Base-by-base conservation (phyloP, 2,797 vertebrate species). In the Orestias chungarensis region DNA sequence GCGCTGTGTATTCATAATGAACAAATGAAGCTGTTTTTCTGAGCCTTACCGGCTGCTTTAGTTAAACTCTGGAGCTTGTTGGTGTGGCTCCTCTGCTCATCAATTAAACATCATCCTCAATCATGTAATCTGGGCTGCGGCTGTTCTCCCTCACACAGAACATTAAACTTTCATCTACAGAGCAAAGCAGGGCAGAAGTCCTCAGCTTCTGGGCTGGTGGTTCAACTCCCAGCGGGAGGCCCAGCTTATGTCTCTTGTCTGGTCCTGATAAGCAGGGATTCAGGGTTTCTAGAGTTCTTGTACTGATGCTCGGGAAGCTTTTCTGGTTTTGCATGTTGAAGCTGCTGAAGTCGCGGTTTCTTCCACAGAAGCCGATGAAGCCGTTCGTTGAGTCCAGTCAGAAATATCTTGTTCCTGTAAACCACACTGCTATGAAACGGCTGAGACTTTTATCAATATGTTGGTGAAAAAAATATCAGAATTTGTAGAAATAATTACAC, bases 291-390 rank as follows among this genome's bases (percentile, higher is more conserved):
- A 1, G 14, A 38, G 38, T 38, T 38, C 38, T 38, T 38, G 38
- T n/a, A n/a, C n/a, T n/a, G n/a, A n/a, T n/a, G n/a, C n/a, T n/a
- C n/a, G n/a, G n/a, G n/a, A n/a, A n/a, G n/a, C n/a, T n/a, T n/a
- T n/a, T n/a, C n/a, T n/a, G n/a, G n/a, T n/a, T n/a, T n/a, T n/a
- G n/a, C n/a, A n/a, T n/a, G n/a, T n/a, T n/a, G n/a, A n/a, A 11
- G 42, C 14, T 2, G 10, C 43, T 44, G 43, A 8, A 27, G 50
- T 25, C 10, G 31, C 46, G 65, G 70, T 33, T 52, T 74, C 54
- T 27, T 76, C 74, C 44, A 76, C 68, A 43, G 61, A 52, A 50
- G 74, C 69, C 67, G 71, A 76, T 67, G 43, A 55, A 27, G 33
- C 64, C 8, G n/a, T 61, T 38, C n/a, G n/a, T n/a, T n/a, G n/a